Conservation (phyloP, 2,113 vertebrate genomes). For the Thymallus thymallus region DNA sequence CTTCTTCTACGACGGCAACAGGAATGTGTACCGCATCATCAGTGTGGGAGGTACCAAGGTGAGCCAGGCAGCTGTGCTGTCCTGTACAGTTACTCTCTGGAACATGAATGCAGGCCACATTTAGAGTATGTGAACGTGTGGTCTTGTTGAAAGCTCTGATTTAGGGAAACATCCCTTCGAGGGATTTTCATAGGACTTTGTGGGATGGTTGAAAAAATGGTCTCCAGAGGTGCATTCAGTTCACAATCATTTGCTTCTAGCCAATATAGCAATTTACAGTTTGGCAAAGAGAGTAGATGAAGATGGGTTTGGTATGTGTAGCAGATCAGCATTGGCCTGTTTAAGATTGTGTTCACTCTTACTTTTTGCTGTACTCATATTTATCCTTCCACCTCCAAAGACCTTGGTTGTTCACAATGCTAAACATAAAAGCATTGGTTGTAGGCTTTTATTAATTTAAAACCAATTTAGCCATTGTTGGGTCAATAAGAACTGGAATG, state of each 20-base stretch:
- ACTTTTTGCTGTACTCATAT: neutral
- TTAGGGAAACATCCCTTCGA: neutral
- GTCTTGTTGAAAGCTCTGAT: neutral
- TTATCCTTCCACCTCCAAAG: neutral
- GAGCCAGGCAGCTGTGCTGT: conserved; percentile 27
- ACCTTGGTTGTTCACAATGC: neutral
- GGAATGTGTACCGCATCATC: conserved; percentile 95
- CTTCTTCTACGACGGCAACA: conserved; percentile 91
- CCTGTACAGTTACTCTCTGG: neutral
- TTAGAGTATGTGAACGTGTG: neutral
- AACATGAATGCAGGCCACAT: neutral
- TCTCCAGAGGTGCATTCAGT: neutral
- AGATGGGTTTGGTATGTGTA: neutral
- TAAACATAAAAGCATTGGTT: neutral
- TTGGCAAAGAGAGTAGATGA: neutral
- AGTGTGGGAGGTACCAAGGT: conserved; percentile 97
- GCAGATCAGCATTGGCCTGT: too few species aligned
- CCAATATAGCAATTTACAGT: neutral
- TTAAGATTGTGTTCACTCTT: neutral
- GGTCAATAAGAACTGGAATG: neutral
- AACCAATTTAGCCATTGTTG: neutral
- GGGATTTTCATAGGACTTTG: neutral
- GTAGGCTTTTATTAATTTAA: neutral
- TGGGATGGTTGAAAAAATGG: neutral
- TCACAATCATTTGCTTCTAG: neutral